Evolutionary conservation across 2,888 invertebrate species (phyloP), one percentile per base, ranked within the genome.

Genomic region (Micoletzkya japonica): DNA sequence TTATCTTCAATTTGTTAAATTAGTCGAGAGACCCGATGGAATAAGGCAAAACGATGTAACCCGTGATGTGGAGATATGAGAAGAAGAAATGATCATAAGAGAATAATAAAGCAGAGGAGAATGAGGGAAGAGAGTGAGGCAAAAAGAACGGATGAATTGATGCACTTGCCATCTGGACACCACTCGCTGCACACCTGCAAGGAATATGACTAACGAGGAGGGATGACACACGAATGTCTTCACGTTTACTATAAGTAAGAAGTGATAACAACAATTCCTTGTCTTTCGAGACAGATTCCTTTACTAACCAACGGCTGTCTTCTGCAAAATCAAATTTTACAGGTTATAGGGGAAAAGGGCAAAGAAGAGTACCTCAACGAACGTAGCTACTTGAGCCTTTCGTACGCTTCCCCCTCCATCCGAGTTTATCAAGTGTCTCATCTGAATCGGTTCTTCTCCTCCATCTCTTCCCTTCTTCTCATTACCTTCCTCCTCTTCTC

Each of bases 401-500:
- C 44, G 61, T 6, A 30, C 36, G 32, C 36, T 61, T 7, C 44
- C 3, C 7, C n/a, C 32, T 49, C 61, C 61, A 61, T 61, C 61
- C 7, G 61, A 24, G 4, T 30, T 49, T 28, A 61, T 61, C 30
- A 61, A 30, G 26, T 61, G 61, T 34, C 61, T 44, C 17, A 61
- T 2, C 61, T 61, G 32, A 24, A 39, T 36, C 1, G 6, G 2
- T 24, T 59, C 28, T 4, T 10, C 28, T 39, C 37, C 14, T 10
- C 10, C 37, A 20, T 10, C 17, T 20, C 24, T 39, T 30, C 14
- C 30, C 14, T n/a, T 24, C n/a, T 30, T 32, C 20, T 14, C 44
- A 10, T 10, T 14, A 61, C 61, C 61, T 61, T 61, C n/a, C 61
- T 61, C 30, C 26, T 61, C 59, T 59, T n/a, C 17, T 59, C 63